These are phyloP conservation scores for Thera britannica DNA, from an alignment of 2,888 invertebrate species.

Conservation along the genomic window DNA sequence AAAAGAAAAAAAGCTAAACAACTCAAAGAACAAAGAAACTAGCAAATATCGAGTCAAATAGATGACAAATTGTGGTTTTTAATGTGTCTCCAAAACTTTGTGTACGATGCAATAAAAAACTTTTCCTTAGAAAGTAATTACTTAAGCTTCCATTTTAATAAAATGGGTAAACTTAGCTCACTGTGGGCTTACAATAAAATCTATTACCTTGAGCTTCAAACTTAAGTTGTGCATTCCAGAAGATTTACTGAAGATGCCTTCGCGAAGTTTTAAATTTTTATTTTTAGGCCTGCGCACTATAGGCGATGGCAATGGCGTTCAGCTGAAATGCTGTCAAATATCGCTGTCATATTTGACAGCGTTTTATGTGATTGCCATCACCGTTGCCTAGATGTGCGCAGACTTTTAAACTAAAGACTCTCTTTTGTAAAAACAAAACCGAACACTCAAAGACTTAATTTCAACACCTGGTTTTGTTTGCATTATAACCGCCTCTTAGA, in stretches of 20 bases:
- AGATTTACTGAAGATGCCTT: conserved; percentile 18
- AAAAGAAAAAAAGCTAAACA: no score
- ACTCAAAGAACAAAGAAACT: no score
- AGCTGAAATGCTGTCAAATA: no score
- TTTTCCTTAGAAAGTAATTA: not conserved
- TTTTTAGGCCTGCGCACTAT: not conserved
- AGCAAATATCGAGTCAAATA: no score
- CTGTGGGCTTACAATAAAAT: conserved; percentile 21
- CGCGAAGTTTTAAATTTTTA: conserved; percentile 17
- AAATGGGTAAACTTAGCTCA: conserved; percentile 6
- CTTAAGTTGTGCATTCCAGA: conserved; percentile 20
- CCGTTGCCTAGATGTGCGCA: not conserved
- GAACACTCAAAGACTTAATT: no score
- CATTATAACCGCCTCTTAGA: no score
- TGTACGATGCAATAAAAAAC: not conserved
- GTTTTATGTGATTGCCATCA: no score
- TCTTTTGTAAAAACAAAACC: no score
- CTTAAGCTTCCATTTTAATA: conserved; percentile 20
- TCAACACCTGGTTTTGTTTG: no score
- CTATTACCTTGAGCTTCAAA: conserved; percentile 16
- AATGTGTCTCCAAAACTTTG: not conserved
- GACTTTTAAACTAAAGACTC: not conserved
- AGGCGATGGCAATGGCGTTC: no score
- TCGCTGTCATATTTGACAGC: no score
- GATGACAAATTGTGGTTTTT: no score